phyloP scores from a whole-genome alignment of 2,888 invertebrate species.

The Tubiluchus corallicola region DNA sequence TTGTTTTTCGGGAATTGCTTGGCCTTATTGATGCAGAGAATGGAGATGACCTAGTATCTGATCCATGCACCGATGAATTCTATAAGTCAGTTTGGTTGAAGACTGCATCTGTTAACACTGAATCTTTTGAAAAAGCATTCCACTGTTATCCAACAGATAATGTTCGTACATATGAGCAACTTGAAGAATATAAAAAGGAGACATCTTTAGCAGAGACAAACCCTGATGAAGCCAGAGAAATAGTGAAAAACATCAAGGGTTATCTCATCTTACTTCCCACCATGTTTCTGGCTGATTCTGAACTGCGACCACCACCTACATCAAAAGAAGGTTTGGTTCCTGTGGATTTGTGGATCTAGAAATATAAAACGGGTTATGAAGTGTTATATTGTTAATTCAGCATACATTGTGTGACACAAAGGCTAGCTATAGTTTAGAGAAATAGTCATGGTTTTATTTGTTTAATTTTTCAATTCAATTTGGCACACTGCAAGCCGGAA shows the following conservation, averaged over 20 bases:
- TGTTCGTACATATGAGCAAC: conserved; percentile 20
- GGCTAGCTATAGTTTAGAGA: no score
- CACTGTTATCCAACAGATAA: conserved; percentile 26
- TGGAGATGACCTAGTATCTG: conserved; percentile 24
- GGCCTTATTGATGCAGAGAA: conserved; percentile 19
- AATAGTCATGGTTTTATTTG: no score
- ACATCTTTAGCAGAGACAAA: conserved; percentile 50
- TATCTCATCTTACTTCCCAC: conserved; percentile 25
- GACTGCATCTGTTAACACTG: conserved; percentile 26
- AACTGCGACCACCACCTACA: conserved; percentile 19
- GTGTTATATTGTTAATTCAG: no score
- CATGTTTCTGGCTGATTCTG: conserved; percentile 23
- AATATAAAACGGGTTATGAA: no score
- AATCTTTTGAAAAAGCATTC: conserved; percentile 29
- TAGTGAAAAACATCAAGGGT: conserved; percentile 52
- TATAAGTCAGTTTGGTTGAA: conserved; percentile 27
- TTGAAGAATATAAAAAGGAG: conserved; percentile 45
- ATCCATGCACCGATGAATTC: conserved; percentile 26
- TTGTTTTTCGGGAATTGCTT: conserved; percentile 23
- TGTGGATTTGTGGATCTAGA: conserved; percentile 24
- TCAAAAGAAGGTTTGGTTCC: conserved; percentile 25
- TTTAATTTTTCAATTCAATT: no score
- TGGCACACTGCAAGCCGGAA: no score
- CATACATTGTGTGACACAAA: no score
- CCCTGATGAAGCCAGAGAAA: conserved; percentile 41